phyloP scores from a whole-genome alignment of 1,140 invertebrate species.

The Conus betulinus region DNA sequence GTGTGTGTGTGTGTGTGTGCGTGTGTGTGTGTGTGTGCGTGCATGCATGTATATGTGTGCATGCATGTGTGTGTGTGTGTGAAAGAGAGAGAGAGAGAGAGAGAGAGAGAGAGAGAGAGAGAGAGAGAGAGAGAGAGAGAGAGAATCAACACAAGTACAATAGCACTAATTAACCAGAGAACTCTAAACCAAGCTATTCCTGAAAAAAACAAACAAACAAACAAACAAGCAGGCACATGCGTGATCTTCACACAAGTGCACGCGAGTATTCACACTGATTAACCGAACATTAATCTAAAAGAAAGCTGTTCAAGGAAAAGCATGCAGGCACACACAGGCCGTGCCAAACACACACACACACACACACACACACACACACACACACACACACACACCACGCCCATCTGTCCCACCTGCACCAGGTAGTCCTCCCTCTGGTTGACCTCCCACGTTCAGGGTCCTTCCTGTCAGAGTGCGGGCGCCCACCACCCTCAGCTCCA shows the following conservation, averaged over 20 bases:
- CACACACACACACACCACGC: background rate
- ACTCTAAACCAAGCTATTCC: no score
- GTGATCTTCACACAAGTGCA: no score
- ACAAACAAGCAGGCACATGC: background rate
- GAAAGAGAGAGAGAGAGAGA: no score
- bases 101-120: no score
- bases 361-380: constrained; percentile 24
- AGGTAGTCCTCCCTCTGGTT: constrained; percentile 29
- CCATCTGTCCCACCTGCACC: constrained; percentile 17
- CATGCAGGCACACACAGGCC: background rate
- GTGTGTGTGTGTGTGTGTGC: no score
- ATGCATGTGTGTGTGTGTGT: background rate
- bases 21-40: no score
- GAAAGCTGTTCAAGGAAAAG: no score
- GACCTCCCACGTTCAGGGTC: constrained; percentile 16
- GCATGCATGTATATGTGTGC: background rate
- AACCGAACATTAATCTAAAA: no score
- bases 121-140: no score
- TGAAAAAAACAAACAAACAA: background rate
- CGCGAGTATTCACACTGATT: no score
- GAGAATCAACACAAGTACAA: no score
- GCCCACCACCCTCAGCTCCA: constrained; percentile 27
- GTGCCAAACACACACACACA: background rate
- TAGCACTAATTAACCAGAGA: no score
- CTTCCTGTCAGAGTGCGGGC: constrained; percentile 7